These are phyloP conservation scores for Autographa gamma DNA, from an alignment of 2,888 invertebrate species.

Conservation along the genomic window DNA sequence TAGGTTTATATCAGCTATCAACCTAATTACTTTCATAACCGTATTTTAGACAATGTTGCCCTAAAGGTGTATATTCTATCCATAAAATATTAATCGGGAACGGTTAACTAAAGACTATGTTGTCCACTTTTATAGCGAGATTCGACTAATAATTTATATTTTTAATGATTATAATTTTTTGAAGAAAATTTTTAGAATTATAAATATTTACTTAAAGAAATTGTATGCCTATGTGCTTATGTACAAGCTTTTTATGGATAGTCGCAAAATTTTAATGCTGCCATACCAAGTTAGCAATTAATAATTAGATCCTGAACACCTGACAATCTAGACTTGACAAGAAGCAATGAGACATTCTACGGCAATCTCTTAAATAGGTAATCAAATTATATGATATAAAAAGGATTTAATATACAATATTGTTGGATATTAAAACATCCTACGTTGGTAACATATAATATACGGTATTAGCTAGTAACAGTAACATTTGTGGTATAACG, in stretches of 20 bases:
- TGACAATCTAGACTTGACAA: too few relatives aligned
- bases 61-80: neutral
- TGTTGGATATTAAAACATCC: too few relatives aligned
- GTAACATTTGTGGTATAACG: too few relatives aligned
- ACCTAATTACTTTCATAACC: neutral
- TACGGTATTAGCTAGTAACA: too few relatives aligned
- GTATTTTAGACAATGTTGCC: neutral
- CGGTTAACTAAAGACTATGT: neutral
- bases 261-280: neutral
- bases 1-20: slow-evolving; percentile 1
- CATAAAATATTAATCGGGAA: neutral
- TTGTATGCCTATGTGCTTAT: neutral
- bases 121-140: too few relatives aligned
- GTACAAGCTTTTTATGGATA: neutral
- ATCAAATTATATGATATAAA: neutral
- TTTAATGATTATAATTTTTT: neutral
- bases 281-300: neutral
- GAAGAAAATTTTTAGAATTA: too few relatives aligned
- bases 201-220: too few relatives aligned
- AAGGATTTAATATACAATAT: too few relatives aligned
- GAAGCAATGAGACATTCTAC: too few relatives aligned
- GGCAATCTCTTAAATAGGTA: neutral
- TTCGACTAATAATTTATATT: too few relatives aligned
- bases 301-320: too few relatives aligned
- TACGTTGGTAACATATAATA: too few relatives aligned